Base-by-base conservation (phyloP, 2,888 invertebrate genomes). In the Rapana venosa region DNA sequence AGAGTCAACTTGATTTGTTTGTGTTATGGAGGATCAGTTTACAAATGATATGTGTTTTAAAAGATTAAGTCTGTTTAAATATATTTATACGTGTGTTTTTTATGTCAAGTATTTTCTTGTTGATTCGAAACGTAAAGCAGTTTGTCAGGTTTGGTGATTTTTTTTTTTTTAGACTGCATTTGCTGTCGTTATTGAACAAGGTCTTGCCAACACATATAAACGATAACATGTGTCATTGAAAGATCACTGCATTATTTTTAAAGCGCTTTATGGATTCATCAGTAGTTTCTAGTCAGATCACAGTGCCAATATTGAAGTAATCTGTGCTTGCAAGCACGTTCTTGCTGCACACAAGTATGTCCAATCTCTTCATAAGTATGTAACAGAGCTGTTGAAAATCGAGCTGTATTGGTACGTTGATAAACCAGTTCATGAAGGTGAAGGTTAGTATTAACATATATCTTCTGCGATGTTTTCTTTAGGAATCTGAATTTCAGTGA, bases 261-360 rank as follows among this genome's bases (percentile, higher is more conserved):
- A 22, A 47, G 81, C 36, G 81, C 47, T 32, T 79, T 47, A 5
- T 79, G 79, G 79, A 79, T 74, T 22, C 15, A 79, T 15, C 79
- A 11, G 36, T 83, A 83, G 84, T 58, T 58, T 85, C 84, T 85
- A 85, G 84, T 85, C 84, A 85, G 84, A 58, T 85, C 58, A 17
- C 58, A 56, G 84, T 85, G 84, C 84, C 84, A 85, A 85, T 58
- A 17, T 26, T 1, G 22, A 15, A 17, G 13, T 32, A n/a, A 32
- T n/a, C 13, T 79, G 77, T n/a, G 26, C 83, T 83, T 26, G 6
- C 26, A 22, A 13, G 6, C 22, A 22, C 1, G 83, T 11, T 26
- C 4, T 26, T 83, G n/a, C 56, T 47, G 47, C n/a, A n/a, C 8
- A 47, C 83, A 83, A 83, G 22, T 26, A 83, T 26, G 81, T 17